A percentile compares a stretch with the other conserved stretches of the same genome.
These are phyloP conservation scores for Trididemnum miniatum DNA, from an alignment of 23 tunicate species.

Conservation along the genomic window DNA sequence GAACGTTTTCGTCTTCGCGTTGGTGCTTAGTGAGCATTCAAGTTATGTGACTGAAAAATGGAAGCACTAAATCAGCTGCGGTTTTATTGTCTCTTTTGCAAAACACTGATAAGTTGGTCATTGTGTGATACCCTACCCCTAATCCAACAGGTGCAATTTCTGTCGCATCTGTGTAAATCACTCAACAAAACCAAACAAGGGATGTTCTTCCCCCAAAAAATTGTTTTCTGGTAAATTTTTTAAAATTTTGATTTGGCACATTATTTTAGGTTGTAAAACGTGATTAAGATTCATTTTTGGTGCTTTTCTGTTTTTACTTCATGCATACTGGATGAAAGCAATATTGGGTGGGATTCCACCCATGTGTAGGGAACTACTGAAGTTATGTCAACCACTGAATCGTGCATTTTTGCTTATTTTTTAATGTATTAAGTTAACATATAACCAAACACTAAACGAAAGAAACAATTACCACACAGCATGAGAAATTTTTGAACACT, in stretches of 20 bases:
- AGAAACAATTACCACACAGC: not conserved
- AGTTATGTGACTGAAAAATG: not conserved
- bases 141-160: too few species aligned
- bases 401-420: slow-evolving; percentile 2
- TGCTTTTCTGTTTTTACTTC: not conserved
- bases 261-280: not conserved
- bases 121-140: not conserved
- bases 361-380: not conserved
- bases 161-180: too few species aligned
- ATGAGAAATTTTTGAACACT: not conserved
- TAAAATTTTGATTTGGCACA: not conserved
- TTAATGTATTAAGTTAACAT: too few species aligned
- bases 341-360: not conserved
- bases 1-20: not conserved
- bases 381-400: not conserved
- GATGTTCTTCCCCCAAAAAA: too few species aligned
- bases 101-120: not conserved
- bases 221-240: too few species aligned
- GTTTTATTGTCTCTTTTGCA: not conserved
- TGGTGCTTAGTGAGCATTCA: not conserved
- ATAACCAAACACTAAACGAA: not conserved
- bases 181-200: too few species aligned
- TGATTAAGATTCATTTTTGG: not conserved
- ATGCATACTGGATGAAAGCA: not conserved
- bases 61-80: not conserved